These are phyloP conservation scores for Prionailurus viverrinus DNA, from an alignment of 2,113 vertebrate species.

Conservation along the genomic window DNA sequence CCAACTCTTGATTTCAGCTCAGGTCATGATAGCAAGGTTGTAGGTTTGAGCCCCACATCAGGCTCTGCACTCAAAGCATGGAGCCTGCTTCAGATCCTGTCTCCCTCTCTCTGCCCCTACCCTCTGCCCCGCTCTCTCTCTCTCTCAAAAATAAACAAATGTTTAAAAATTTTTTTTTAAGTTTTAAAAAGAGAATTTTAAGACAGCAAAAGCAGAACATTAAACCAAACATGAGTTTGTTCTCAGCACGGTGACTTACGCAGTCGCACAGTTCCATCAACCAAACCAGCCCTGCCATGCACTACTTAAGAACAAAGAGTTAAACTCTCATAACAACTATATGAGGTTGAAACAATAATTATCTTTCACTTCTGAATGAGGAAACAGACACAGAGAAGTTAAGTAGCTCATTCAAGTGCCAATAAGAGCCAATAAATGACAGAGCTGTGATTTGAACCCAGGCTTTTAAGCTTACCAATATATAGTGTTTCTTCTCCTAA, in stretches of 20 bases:
- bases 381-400: slow-evolving; percentile 8
- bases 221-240: neutral
- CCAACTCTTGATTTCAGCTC: too few relatives aligned
- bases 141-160: too few relatives aligned
- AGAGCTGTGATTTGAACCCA: slow-evolving; percentile 33
- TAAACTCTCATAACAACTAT: neutral
- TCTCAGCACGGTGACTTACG: neutral
- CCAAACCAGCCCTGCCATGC: neutral
- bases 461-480: neutral
- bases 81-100: too few relatives aligned
- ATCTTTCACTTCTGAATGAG: slow-evolving; percentile 9
- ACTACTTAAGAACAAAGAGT: slow-evolving; percentile 28
- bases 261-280: accelerated
- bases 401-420: slow-evolving; percentile 46
- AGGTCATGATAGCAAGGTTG: too few relatives aligned
- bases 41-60: too few relatives aligned
- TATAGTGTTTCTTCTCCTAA: neutral
- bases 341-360: neutral
- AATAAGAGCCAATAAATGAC: slow-evolving; percentile 13
- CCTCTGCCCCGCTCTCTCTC: too few relatives aligned
- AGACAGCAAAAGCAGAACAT: neutral
- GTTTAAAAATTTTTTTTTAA: too few relatives aligned
- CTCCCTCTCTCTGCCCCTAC: too few relatives aligned
- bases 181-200: neutral
- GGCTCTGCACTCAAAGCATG: too few relatives aligned